Conservation (phyloP, 2,888 invertebrate species). For the Volucella inanis region DNA sequence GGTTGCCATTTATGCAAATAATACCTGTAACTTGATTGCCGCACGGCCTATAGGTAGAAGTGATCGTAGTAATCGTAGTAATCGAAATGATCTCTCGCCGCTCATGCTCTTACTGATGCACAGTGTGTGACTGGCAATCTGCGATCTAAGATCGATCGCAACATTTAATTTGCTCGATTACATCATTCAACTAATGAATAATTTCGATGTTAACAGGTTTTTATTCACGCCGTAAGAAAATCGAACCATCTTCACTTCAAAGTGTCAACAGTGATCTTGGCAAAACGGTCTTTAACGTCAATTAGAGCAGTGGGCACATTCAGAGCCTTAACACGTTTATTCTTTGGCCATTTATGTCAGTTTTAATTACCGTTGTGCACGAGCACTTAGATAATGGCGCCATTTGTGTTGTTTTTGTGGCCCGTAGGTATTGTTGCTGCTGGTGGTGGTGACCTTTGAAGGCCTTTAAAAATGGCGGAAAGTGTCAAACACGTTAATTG, state of each 20-base stretch:
- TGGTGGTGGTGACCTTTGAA: constrained; percentile 17
- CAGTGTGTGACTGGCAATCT: constrained; percentile 23
- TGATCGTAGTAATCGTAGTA: too few species aligned
- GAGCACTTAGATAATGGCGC: constrained; percentile 1
- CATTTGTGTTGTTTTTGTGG: neutral
- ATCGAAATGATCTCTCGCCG: constrained; percentile 24
- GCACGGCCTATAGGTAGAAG: constrained; percentile 27
- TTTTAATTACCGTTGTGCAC: constrained; percentile 38
- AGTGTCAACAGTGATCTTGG: constrained; percentile 35
- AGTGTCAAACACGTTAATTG: constrained; percentile 23
- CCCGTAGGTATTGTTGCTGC: neutral
- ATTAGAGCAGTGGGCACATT: constrained; percentile 1
- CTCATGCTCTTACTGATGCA: constrained; percentile 33
- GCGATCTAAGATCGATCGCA: constrained; percentile 8
- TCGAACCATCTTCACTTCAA: constrained; percentile 24
- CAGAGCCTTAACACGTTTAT: neutral
- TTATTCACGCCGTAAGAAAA: constrained; percentile 26
- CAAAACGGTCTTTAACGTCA: constrained; percentile 19
- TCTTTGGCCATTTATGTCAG: constrained; percentile 46
- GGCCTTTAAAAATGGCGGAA: constrained; percentile 15
- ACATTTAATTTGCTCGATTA: constrained; percentile 73
- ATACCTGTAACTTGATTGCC: constrained; percentile 58
- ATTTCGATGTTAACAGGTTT: constrained; percentile 71
- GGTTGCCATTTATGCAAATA: constrained; percentile 56
- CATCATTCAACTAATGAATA: constrained; percentile 72